Base-by-base conservation (phyloP, 2,113 vertebrate species). In the Corapipo altera region DNA sequence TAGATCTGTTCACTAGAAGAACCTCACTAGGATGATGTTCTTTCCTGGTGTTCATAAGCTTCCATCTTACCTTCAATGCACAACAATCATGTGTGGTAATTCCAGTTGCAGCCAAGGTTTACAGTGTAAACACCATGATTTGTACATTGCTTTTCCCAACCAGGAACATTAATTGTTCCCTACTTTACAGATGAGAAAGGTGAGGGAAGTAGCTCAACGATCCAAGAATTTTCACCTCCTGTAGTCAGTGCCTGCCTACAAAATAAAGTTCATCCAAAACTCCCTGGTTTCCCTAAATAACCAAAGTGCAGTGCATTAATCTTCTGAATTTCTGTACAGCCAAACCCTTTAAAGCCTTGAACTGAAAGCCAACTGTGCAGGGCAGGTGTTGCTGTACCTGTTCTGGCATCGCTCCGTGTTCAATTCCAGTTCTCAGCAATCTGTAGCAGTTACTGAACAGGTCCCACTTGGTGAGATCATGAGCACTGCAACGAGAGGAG, bases 381-480 rank as follows among this genome's bases (percentile, higher is more conserved):
- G 8, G 85, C 15, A 85, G 58, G n/a, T 37, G 48, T 12, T 91
- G 57, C 80, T 52, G 44, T 97, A 99, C 99, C 98, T 99, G 99
- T 97, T 99, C 99, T 48, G 99, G 99, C 99, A 99, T 99, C 79
- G 99, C 99, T 98, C 99, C 99, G 66, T 99, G 99, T 96, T 99
- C 99, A 96, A 99, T 99, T 95, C 99, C 99, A 94, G 99, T 99
- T 97, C 99, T 99, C 91, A 99, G 97, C 92, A 99, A 98, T 97
- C 99, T 98, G 97, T 99, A 99, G 98, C 99, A 99, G 97, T 98
- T 99, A 88, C 99, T 99, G 97, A 99, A 99, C 46, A 99, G 97
- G 97, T 99, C 99, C 99, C 99, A 99, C 95, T 99, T 98, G 10
- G 99, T 99, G 91, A 99, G 98, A 97, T 99, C 99, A 51, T 99